phyloP scores from a whole-genome alignment of 2,797 vertebrate genomes.

The Pseudochromis fuscus region DNA sequence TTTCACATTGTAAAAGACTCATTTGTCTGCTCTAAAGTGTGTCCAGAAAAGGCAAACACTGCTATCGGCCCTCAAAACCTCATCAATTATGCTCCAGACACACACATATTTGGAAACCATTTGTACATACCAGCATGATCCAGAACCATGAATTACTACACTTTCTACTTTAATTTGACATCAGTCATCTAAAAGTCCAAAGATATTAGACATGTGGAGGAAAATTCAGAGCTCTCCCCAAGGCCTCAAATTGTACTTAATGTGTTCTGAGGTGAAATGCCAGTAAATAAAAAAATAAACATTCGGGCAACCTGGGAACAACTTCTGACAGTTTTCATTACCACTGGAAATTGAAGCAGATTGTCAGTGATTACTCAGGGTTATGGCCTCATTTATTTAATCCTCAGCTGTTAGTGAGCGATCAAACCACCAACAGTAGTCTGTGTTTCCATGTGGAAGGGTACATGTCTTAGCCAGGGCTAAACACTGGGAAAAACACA shows the following conservation, averaged over 20 bases:
- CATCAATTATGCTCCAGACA: constrained; percentile 22
- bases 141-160: constrained; percentile 18
- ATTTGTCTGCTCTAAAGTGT: constrained; percentile 4
- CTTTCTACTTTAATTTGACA: constrained; percentile 8
- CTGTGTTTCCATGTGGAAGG: not conserved
- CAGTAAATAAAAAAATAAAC: constrained; percentile 10
- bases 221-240: constrained; percentile 9
- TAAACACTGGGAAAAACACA: too few relatives aligned
- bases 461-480: not conserved
- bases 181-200: constrained; percentile 24
- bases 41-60: constrained; percentile 43
- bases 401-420: not conserved
- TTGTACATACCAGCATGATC: constrained; percentile 38
- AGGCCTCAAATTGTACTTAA: constrained; percentile 7
- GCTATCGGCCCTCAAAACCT: not conserved
- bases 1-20: constrained; percentile 8
- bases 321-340: constrained; percentile 26
- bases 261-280: constrained; percentile 5
- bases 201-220: constrained; percentile 2
- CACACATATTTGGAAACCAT: constrained; percentile 42
- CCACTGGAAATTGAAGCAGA: constrained; percentile 21
- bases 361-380: not conserved
- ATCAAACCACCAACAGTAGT: not conserved
- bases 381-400: constrained; percentile 16
- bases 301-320: constrained; percentile 25